Percentiles rank a stretch among this genome's conserved stretches.
Evolutionary conservation across 2,888 invertebrate species (phyloP).

Genomic region (Scaptodrosophila latifasciaeformis): DNA sequence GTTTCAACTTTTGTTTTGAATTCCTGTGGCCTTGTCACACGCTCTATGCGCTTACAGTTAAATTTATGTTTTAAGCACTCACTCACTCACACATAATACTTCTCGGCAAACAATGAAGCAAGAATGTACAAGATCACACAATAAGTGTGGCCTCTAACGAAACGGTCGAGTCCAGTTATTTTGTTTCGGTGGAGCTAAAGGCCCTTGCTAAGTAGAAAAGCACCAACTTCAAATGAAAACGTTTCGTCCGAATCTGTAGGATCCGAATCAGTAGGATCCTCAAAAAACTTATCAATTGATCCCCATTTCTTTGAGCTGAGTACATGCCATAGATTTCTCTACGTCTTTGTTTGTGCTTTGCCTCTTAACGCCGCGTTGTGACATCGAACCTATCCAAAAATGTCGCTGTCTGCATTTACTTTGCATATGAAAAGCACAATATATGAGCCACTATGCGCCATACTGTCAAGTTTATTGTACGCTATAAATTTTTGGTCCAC

Average conservation of each 20-base stretch:
- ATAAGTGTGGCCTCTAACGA: constrained; percentile 39
- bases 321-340: no score
- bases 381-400: constrained; percentile 9
- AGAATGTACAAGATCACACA: constrained; percentile 13
- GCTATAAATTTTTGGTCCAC: constrained; percentile 25
- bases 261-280: no score
- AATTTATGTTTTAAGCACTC: constrained; percentile 63
- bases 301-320: no score
- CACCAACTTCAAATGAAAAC: no score
- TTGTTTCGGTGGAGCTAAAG: no score
- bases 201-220: no score
- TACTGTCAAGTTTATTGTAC: constrained; percentile 33
- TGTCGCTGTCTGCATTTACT: constrained; percentile 37
- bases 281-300: no score
- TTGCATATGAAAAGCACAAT: constrained; percentile 50
- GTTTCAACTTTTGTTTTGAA: constrained; percentile 69
- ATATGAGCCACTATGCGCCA: constrained; percentile 21
- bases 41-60: constrained; percentile 64
- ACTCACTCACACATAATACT: constrained; percentile 32
- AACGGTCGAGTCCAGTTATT: not conserved
- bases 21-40: constrained; percentile 69
- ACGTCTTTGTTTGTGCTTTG: not conserved
- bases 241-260: no score
- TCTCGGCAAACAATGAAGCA: constrained; percentile 59
- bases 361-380: constrained; percentile 1